phyloP scores from a whole-genome alignment of 2,888 invertebrate species.

The Hedychridium roseum region DNA sequence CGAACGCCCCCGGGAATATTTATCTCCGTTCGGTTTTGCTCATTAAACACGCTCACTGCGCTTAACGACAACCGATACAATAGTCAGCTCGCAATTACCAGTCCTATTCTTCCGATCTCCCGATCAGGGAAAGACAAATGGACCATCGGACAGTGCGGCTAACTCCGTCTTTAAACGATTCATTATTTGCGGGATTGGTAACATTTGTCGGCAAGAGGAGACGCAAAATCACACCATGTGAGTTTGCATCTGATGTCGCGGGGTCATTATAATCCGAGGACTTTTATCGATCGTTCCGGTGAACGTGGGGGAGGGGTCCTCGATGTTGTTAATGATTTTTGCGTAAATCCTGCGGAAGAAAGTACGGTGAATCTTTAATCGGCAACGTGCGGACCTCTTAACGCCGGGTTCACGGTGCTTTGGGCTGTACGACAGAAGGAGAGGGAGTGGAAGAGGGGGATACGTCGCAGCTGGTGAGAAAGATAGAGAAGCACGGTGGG shows the following conservation, averaged over 20 bases:
- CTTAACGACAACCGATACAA: constrained; percentile 30
- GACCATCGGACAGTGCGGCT: background rate
- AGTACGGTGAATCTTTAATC: too few relatives aligned
- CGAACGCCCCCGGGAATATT: constrained; percentile 29
- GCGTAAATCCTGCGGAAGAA: constrained; percentile 41
- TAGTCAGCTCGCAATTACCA: too few relatives aligned
- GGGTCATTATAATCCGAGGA: background rate
- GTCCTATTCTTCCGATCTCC: too few relatives aligned
- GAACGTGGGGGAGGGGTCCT: constrained; percentile 7
- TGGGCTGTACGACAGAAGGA: constrained; percentile 11
- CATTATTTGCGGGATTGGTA: background rate
- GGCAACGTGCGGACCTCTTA: constrained; percentile 25
- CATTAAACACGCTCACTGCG: constrained; percentile 41
- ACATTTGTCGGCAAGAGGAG: background rate
- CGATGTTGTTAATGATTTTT: constrained; percentile 27
- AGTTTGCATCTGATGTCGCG: background rate
- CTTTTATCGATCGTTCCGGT: constrained; percentile 3
- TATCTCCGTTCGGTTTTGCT: constrained; percentile 43
- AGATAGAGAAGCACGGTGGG: constrained; percentile 24
- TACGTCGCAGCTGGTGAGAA: constrained; percentile 14
- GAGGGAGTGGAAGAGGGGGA: constrained; percentile 10
- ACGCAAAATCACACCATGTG: background rate
- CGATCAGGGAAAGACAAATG: too few relatives aligned
- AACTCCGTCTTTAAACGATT: background rate
- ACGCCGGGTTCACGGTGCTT: background rate